Percentiles rank a stretch among this genome's conserved stretches.
phyloP scores from a whole-genome alignment of 64 coral and sea anemone species.

The Porites australiensis region DNA sequence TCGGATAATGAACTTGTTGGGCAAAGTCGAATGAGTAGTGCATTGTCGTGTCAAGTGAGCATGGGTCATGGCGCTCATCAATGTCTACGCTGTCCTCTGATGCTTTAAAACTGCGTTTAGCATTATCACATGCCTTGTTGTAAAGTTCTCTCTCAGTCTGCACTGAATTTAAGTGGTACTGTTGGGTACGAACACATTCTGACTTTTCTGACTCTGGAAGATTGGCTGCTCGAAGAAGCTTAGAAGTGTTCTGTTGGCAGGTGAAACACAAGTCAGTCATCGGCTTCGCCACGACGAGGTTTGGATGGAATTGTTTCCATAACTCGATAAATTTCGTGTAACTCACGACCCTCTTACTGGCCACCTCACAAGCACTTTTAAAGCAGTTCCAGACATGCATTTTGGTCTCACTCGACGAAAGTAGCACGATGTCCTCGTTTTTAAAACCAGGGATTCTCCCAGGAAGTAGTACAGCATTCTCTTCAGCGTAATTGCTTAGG shows the following conservation, averaged over 20 bases:
- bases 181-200: constrained; percentile 24
- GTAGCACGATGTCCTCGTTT: constrained; percentile 6
- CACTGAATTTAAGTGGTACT: constrained; percentile 46
- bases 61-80: not conserved
- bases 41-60: not conserved
- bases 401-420: constrained; percentile 35
- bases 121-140: constrained; percentile 33
- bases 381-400: constrained; percentile 28
- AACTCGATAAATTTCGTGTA: constrained; percentile 57
- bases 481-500: constrained; percentile 5
- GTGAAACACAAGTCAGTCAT: constrained; percentile 61
- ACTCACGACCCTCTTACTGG: constrained; percentile 35
- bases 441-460: constrained; percentile 37
- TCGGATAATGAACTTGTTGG: not conserved
- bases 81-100: constrained; percentile 19
- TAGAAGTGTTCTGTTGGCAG: constrained; percentile 64
- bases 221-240: constrained; percentile 6
- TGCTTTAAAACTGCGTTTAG: constrained; percentile 7
- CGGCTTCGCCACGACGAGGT: constrained; percentile 56
- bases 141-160: constrained; percentile 44
- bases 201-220: constrained; percentile 30
- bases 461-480: constrained; percentile 39
- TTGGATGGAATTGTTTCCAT: constrained; percentile 45
- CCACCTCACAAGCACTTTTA: not conserved
- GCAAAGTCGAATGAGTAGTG: constrained; percentile 28